phyloP scores from a whole-genome alignment of 2,797 vertebrate genomes.

The Hemitrygon akajei region DNA sequence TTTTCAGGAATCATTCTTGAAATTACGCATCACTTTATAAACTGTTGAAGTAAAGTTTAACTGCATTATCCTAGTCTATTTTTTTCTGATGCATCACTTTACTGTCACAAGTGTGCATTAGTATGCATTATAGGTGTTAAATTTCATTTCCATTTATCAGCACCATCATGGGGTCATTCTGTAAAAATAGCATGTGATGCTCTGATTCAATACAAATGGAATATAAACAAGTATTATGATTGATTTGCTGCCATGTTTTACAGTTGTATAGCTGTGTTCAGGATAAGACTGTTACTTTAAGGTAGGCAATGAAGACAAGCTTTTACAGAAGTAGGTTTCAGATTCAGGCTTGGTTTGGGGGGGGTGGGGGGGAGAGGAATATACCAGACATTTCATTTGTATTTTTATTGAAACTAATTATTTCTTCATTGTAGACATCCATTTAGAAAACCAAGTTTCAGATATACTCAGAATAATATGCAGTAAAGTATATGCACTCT shows the following conservation, averaged over 20 bases:
- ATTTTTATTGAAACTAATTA: neutral
- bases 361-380: neutral
- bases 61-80: neutral
- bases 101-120: neutral
- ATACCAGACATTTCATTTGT: neutral
- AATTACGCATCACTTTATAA: neutral
- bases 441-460: too few relatives aligned
- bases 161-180: slow-evolving; percentile 2
- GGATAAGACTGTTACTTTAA: neutral
- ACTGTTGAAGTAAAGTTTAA: neutral
- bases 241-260: neutral
- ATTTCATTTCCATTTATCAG: neutral
- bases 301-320: neutral
- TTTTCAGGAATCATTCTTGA: neutral
- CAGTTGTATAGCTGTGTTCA: neutral
- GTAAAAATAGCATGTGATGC: slow-evolving; percentile 4
- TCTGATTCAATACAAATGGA: neutral
- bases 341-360: neutral
- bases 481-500: neutral
- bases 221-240: slow-evolving; percentile 7
- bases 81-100: neutral
- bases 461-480: neutral
- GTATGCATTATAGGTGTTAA: neutral
- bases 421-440: neutral
- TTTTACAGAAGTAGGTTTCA: neutral